Evolutionary conservation across 1,140 invertebrate species (phyloP).

Genomic region (Hyles vespertilio): DNA sequence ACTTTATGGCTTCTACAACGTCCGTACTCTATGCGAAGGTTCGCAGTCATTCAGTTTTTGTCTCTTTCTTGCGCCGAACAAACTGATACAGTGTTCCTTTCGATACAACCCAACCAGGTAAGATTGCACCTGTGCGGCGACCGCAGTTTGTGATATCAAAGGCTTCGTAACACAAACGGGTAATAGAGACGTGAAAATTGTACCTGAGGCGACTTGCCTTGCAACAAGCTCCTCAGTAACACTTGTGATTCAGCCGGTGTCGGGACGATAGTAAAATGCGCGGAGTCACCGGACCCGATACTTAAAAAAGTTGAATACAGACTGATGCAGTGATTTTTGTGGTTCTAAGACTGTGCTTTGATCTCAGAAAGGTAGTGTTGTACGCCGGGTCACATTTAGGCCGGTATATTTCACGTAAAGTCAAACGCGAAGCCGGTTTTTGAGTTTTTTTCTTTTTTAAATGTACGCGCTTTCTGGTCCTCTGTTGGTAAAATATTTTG

Average conservation of each 20-base stretch:
- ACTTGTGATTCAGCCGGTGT: conserved; percentile 38
- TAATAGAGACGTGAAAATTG: conserved; percentile 56
- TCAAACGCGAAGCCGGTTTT: conserved; percentile 49
- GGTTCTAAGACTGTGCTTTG: conserved; percentile 41
- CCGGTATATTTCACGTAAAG: neutral
- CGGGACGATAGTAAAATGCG: conserved; percentile 13
- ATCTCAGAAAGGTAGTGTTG: conserved; percentile 45
- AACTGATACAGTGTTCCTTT: conserved; percentile 53
- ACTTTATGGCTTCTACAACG: conserved; percentile 2
- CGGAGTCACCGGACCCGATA: conserved; percentile 13
- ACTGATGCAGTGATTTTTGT: conserved; percentile 55
- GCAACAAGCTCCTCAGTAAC: conserved; percentile 49
- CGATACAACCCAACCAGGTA: conserved; percentile 22
- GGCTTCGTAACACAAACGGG: conserved; percentile 25
- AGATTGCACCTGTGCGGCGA: conserved; percentile 6
- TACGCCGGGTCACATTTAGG: neutral
- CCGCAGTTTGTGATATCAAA: conserved; percentile 3
- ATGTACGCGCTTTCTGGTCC: conserved; percentile 26
- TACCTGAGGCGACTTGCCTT: conserved; percentile 57
- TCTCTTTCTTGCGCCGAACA: conserved; percentile 51
- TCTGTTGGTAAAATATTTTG: conserved; percentile 26
- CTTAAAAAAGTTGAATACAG: conserved; percentile 37
- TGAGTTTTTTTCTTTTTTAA: conserved; percentile 35
- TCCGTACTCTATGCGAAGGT: conserved; percentile 29
- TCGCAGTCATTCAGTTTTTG: conserved; percentile 43